These are phyloP conservation scores for Abrostola tripartita DNA, from an alignment of 2,888 invertebrate genomes.

Conservation along the genomic window DNA sequence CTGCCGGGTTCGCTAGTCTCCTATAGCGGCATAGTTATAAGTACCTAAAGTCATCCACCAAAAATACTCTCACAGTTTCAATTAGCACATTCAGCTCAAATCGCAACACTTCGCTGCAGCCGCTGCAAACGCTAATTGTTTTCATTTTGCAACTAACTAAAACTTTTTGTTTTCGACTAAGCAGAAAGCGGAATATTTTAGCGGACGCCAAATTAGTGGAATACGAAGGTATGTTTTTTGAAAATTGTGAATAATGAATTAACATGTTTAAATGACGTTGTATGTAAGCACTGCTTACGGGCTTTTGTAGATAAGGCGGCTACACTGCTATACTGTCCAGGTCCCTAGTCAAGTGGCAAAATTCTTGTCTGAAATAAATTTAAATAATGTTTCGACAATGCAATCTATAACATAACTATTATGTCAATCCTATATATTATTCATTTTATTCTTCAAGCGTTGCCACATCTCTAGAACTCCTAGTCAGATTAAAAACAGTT, in stretches of 20 bases:
- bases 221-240: constrained; percentile 34
- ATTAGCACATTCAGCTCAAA: constrained; percentile 44
- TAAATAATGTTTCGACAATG: too few relatives aligned
- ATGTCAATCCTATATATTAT: too few relatives aligned
- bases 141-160: constrained; percentile 51
- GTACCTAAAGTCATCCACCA: not conserved
- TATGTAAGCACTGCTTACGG: not conserved
- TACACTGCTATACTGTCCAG: too few relatives aligned
- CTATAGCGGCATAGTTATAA: too few relatives aligned
- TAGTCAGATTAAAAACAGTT: too few relatives aligned
- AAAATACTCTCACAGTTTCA: constrained; percentile 24
- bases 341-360: too few relatives aligned
- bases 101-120: constrained; percentile 46
- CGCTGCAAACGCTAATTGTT: constrained; percentile 55
- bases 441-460: too few relatives aligned
- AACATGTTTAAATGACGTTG: not conserved
- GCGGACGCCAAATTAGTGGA: constrained; percentile 37
- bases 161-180: constrained; percentile 51
- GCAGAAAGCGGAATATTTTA: constrained; percentile 44
- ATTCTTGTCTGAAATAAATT: too few relatives aligned
- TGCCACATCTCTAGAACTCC: too few relatives aligned
- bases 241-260: constrained; percentile 2
- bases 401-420: too few relatives aligned
- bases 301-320: too few relatives aligned
- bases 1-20: too few relatives aligned